These are phyloP conservation scores for Electrophaes corylata DNA, from an alignment of 2,888 invertebrate species.

Conservation along the genomic window DNA sequence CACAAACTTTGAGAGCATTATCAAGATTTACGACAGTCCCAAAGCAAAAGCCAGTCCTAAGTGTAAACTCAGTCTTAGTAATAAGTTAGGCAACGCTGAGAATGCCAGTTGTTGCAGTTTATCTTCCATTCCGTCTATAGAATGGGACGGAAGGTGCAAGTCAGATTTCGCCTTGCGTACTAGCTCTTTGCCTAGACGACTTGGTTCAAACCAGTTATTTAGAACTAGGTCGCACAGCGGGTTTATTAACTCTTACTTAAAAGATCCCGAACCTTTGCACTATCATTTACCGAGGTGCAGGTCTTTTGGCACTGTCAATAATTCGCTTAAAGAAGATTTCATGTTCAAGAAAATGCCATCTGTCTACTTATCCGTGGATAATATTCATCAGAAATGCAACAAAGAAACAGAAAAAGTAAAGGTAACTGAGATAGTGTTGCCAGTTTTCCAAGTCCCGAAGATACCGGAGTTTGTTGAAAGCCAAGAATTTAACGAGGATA, in stretches of 20 bases:
- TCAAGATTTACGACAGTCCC: conserved; percentile 58
- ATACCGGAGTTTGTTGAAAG: conserved; percentile 68
- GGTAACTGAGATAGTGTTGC: conserved; percentile 55
- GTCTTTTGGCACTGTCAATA: conserved; percentile 60
- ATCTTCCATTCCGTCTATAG: conserved; percentile 69
- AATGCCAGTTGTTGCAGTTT: conserved; percentile 67
- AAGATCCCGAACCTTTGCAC: conserved; percentile 70
- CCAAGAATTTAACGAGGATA: conserved; percentile 77
- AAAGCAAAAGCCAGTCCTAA: conserved; percentile 51
- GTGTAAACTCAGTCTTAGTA: conserved; percentile 66
- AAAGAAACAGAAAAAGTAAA: conserved; percentile 54
- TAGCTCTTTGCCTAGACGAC: conserved; percentile 59
- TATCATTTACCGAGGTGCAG: conserved; percentile 72
- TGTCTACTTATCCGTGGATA: conserved; percentile 62
- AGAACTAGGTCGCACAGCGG: conserved; percentile 74
- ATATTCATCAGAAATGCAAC: conserved; percentile 57
- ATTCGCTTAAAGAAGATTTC: conserved; percentile 49
- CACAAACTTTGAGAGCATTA: conserved; percentile 59
- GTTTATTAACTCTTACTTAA: conserved; percentile 67
- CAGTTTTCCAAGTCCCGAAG: conserved; percentile 56
- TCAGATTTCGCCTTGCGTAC: conserved; percentile 58
- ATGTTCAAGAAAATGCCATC: conserved; percentile 46
- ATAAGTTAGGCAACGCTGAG: conserved; percentile 45
- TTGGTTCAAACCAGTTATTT: conserved; percentile 48
- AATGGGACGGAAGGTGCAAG: conserved; percentile 66